Conservation (phyloP, 1,140 invertebrate species). For the Brachionus manjavacas region DNA sequence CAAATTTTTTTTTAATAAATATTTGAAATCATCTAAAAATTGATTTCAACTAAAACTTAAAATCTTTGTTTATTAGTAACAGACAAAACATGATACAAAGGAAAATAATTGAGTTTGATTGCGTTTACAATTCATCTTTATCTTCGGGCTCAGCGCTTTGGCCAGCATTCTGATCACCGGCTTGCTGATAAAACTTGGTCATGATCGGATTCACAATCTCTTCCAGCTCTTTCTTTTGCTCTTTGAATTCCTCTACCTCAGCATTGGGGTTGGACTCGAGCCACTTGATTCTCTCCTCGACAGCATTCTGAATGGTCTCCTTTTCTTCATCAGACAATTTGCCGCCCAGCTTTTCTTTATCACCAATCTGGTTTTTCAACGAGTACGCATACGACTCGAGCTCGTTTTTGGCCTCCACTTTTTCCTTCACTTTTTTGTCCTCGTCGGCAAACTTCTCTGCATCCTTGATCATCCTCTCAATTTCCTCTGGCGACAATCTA, state of each 20-base stretch:
- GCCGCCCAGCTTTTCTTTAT: constrained; percentile 85
- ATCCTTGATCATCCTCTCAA: constrained; percentile 96
- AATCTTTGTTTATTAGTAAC: neutral
- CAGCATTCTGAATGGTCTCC: constrained; percentile 83
- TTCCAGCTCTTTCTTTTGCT: constrained; percentile 93
- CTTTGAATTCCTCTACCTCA: constrained; percentile 86
- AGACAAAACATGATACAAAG: neutral
- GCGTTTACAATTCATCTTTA: constrained; percentile 42
- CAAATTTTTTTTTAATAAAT: neutral
- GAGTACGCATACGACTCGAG: constrained; percentile 96
- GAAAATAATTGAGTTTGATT: constrained; percentile 11
- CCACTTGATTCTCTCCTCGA: constrained; percentile 97
- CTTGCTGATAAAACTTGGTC: constrained; percentile 75
- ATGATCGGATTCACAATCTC: constrained; percentile 94
- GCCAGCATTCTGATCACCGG: constrained; percentile 63
- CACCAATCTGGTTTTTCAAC: constrained; percentile 90
- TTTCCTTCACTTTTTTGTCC: constrained; percentile 93
- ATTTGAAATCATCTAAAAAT: constrained; percentile 3
- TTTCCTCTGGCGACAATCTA: constrained; percentile 89
- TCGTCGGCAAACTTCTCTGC: constrained; percentile 97
- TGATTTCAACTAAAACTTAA: constrained; percentile 18
- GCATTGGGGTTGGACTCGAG: constrained; percentile 89
- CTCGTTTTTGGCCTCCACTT: constrained; percentile 79
- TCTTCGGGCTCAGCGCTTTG: constrained; percentile 8
- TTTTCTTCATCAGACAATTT: constrained; percentile 88